These are phyloP conservation scores for Coccyzus lansbergi DNA, from an alignment of 2,797 vertebrate genomes.

Conservation along the genomic window DNA sequence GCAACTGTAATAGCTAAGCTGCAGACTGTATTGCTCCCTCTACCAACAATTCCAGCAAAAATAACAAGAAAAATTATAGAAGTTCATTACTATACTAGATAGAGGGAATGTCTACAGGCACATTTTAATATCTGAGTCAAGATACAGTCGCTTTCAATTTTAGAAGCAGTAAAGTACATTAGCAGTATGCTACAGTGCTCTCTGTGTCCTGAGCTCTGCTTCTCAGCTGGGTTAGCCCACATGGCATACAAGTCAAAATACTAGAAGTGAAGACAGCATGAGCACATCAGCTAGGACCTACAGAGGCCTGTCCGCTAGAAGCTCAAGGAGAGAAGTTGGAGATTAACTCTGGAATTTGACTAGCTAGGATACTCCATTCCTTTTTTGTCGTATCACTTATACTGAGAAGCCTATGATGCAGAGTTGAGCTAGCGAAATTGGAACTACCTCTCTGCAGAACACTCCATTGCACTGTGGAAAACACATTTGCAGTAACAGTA, in stretches of 20 bases:
- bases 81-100: background rate
- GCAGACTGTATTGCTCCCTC: slow-evolving; percentile 21
- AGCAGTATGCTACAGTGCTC: background rate
- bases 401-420: background rate
- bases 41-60: slow-evolving; percentile 29
- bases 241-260: background rate
- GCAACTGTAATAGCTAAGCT: background rate
- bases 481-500: background rate
- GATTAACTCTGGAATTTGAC: background rate
- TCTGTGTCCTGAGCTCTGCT: background rate
- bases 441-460: background rate
- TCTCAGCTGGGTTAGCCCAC: background rate
- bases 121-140: background rate
- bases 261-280: rapidly evolving
- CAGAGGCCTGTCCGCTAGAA: no score
- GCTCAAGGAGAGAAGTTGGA: background rate
- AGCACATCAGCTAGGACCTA: background rate
- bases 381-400: background rate
- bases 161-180: background rate
- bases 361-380: background rate
- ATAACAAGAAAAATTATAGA: background rate
- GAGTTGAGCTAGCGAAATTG: background rate
- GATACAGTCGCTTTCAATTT: background rate
- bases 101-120: background rate
- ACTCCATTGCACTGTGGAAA: background rate